These are phyloP conservation scores for Lasius platythorax DNA, from an alignment of 2,888 invertebrate genomes.

Conservation along the genomic window DNA sequence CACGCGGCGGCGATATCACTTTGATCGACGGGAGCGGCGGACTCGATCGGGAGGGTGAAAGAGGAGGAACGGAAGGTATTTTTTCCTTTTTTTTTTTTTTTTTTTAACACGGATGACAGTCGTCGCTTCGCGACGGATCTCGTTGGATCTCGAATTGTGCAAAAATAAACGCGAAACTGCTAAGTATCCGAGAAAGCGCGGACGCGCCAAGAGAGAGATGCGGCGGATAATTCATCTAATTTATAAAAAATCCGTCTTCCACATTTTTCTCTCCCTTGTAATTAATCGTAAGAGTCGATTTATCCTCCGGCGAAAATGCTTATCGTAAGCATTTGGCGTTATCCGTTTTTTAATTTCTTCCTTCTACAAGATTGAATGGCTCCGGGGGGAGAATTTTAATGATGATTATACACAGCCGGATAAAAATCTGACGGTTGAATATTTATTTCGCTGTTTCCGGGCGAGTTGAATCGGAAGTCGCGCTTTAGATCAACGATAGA, in stretches of 20 bases:
- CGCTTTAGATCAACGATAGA: background rate
- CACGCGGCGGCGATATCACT: background rate
- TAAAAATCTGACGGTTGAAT: background rate
- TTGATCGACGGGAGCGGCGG: constrained; percentile 8
- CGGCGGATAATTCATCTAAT: background rate
- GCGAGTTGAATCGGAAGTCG: constrained; percentile 24
- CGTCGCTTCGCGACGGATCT: background rate
- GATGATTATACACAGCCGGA: constrained; percentile 4
- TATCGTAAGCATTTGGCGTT: background rate
- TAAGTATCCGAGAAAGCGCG: background rate
- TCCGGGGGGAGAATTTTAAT: constrained; percentile 15
- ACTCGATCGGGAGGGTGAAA: background rate
- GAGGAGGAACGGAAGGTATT: background rate
- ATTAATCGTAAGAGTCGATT: constrained; percentile 12
- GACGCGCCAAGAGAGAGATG: background rate
- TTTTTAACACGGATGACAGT: background rate
- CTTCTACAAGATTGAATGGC: background rate
- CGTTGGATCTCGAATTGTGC: constrained; percentile 26
- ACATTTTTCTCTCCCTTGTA: background rate
- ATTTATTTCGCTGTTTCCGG: background rate
- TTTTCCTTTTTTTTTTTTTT: background rate
- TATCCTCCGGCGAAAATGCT: constrained; percentile 14
- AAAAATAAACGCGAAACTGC: background rate
- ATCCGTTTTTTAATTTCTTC: background rate
- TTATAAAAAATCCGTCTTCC: background rate